These are phyloP conservation scores for Drosophila fungiperda DNA, from an alignment of 2,888 invertebrate genomes.

Conservation along the genomic window DNA sequence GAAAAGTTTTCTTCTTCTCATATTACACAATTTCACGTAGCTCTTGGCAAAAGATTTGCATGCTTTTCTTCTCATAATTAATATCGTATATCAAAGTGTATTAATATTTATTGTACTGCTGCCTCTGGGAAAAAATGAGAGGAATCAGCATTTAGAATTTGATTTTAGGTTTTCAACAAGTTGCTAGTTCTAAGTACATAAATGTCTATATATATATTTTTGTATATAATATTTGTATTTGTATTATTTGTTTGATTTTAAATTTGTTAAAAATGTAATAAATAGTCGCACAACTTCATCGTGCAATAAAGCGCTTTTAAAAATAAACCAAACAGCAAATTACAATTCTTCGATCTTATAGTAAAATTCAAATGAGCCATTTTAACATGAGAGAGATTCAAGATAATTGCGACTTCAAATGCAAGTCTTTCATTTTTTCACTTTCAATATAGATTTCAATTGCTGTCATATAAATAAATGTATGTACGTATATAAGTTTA, in stretches of 20 bases:
- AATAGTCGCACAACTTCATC: constrained; percentile 57
- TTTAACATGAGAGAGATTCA: constrained; percentile 47
- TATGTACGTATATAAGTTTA: constrained; percentile 47
- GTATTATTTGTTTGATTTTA: constrained; percentile 74
- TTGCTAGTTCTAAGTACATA: constrained; percentile 78
- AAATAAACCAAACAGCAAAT: constrained; percentile 27
- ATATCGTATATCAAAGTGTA: constrained; percentile 72
- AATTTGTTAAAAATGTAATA: constrained; percentile 65
- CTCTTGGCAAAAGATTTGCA: constrained; percentile 36
- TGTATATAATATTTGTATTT: constrained; percentile 45
- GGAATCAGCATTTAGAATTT: constrained; percentile 75
- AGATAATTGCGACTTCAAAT: constrained; percentile 49
- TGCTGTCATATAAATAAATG: constrained; percentile 28
- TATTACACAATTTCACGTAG: constrained; percentile 22
- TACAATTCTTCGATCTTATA: constrained; percentile 19
- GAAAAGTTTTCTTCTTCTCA: constrained; percentile 40
- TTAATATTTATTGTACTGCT: constrained; percentile 58
- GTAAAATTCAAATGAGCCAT: constrained; percentile 7
- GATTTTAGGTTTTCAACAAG: constrained; percentile 72
- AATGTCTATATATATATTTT: constrained; percentile 56
- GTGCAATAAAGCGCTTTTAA: constrained; percentile 57
- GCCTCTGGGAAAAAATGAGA: constrained; percentile 34
- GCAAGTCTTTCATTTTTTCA: constrained; percentile 37
- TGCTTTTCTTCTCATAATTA: constrained; percentile 27
- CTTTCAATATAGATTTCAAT: constrained; percentile 13